Evolutionary conservation across 1,140 invertebrate genomes (phyloP), one percentile per base, ranked within the genome.

Genomic region (Polyergus mexicanus): DNA sequence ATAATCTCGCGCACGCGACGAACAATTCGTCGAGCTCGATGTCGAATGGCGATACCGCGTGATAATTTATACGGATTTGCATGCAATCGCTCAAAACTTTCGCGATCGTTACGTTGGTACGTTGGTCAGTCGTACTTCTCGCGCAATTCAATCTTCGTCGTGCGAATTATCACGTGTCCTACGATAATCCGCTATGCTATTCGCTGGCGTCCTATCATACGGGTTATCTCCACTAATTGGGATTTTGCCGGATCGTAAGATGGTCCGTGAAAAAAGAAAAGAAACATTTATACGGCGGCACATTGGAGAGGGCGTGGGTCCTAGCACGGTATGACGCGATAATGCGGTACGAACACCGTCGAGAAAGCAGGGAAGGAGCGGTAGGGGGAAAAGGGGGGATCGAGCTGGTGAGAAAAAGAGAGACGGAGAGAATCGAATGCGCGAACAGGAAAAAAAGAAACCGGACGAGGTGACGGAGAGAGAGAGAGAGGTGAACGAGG

Each of bases 281-380:
- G 2, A 11, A 58, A 65, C 58, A 77, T 25, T 77, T 35, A 68
- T 44, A 38, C 88, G 58, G 72, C 85, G 86, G 80, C 71, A 86
- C 75, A 86, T 68, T 19, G 68, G 56, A 69, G 51, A 90, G 83
- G 89, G 78, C 84, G 86, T 88, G 84, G 84, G 80, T 84, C 75
- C 60, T 60, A 86, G 90, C 85, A 90, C 86, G 90, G 91, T 92
- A 92, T 92, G 90, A 92, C 87, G 91, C 91, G 91, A 90, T 92
- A 91, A 92, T 92, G 89, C 89, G 87, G 86, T 87, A 84, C 89
- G 84, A 60, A 51, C 62, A 58, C 56, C 84, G 88, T 72, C 88
- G 65, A 28, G 62, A 47, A 65, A 41, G 58, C 60, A 32, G 72
- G 47, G 25, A 71, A 58, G 44, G 19, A 22, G 41, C 4, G 77